Evolutionary conservation across 2,797 vertebrate genomes (phyloP), one percentile per base, ranked within the genome.

Genomic region (Eulemur coronatus): DNA sequence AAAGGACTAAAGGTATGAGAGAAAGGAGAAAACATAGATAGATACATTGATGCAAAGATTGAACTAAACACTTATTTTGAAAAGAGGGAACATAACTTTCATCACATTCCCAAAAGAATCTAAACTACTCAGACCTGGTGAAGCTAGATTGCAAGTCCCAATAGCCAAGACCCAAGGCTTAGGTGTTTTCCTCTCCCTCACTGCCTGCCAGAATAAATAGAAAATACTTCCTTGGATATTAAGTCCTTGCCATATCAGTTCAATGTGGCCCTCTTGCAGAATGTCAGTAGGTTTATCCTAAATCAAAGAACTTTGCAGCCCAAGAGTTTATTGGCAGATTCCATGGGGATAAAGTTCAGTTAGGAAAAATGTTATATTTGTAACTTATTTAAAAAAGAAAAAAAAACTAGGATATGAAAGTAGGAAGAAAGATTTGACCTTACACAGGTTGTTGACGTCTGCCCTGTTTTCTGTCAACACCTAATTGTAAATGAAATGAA

Each of bases 351-450:
- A 57, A 81, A 84, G 2, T 91, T 94, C 50, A 63, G 38, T 84
- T 69, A 84, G 7, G 84, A 73, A 96, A 91, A 6, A 2, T 57
- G 93, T 94, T 69, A 86, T 73, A 89, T 57, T 86, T 89, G 30
- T 7, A 95, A 81, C 10, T 89, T 50, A n/a, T 69, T 28, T 41
- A 41, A 43, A 43, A 33, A 33, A 46, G 85, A 46, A n/a, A 57
- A 69, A 81, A 87, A 43, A 35, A 0, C 7, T 24, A 57, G 41
- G 18, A 57, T 55, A 78, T 78, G 35, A 84, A 96, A 84, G 28
- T 52, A 67, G 33, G 7, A 82, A 76, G 35, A 90, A 89, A 50
- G 28, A 9, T 61, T 80, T 84, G 8, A 22, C 63, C 46, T 87
- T 59, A 63, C 2, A 41, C 3, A 72, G 18, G 0, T 59, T 82